These are phyloP conservation scores for Ataeniobius toweri DNA, from an alignment of 2,797 vertebrate species.

Conservation along the genomic window DNA sequence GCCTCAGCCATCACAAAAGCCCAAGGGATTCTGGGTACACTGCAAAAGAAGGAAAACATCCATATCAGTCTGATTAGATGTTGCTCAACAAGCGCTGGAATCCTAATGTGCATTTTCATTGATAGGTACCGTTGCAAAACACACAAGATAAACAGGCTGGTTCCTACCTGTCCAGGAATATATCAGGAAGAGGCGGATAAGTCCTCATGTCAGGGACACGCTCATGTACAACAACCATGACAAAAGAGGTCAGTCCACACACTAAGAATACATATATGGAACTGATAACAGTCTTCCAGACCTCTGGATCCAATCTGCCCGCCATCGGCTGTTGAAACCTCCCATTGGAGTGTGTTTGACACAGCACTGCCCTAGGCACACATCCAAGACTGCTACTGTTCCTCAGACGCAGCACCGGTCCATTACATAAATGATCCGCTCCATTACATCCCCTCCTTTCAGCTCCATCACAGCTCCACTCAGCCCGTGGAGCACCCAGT, in stretches of 20 bases:
- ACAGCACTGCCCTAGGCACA: slow-evolving; percentile 70
- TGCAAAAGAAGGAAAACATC: slow-evolving; percentile 63
- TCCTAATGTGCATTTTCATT: not conserved
- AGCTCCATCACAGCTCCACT: slow-evolving; percentile 48
- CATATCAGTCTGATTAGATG: slow-evolving; percentile 52
- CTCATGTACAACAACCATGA: slow-evolving; percentile 97
- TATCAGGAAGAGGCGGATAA: slow-evolving; percentile 95
- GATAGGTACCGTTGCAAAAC: slow-evolving; percentile 9
- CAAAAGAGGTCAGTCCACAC: slow-evolving; percentile 93
- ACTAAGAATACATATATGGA: slow-evolving; percentile 92
- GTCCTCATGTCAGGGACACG: slow-evolving; percentile 95
- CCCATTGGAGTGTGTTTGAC: slow-evolving; percentile 86
- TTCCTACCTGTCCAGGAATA: slow-evolving; percentile 93
- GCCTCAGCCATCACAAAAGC: slow-evolving; percentile 97
- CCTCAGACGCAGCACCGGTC: slow-evolving; percentile 80
- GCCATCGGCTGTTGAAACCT: slow-evolving; percentile 83
- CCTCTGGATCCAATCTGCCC: slow-evolving; percentile 90
- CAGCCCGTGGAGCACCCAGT: slow-evolving; percentile 31
- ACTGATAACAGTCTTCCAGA: slow-evolving; percentile 93
- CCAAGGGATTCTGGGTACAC: slow-evolving; percentile 96
- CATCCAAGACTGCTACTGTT: slow-evolving; percentile 72
- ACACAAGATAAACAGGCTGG: slow-evolving; percentile 4
- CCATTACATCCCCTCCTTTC: slow-evolving; percentile 40
- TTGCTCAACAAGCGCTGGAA: slow-evolving; percentile 17
- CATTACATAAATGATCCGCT: slow-evolving; percentile 82